phyloP scores from a whole-genome alignment of 2,113 vertebrate genomes.

The Cryptotis parvus region DNA sequence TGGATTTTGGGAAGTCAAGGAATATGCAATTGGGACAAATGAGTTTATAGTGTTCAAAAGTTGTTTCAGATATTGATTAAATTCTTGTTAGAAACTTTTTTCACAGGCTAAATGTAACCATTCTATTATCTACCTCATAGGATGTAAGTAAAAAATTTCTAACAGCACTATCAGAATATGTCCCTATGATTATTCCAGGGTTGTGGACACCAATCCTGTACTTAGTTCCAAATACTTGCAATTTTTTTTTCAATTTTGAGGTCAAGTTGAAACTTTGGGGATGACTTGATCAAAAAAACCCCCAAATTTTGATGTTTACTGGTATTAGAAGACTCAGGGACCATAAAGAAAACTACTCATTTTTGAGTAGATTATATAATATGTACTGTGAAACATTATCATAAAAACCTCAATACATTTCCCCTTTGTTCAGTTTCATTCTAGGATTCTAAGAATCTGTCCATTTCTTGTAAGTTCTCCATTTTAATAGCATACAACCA shows the following conservation, averaged over 20 bases:
- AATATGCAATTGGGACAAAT: background rate
- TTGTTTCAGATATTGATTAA: constrained; percentile 5
- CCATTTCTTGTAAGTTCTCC: no score
- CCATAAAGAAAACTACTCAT: background rate
- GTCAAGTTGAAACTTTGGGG: background rate
- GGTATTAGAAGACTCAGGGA: background rate
- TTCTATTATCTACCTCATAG: background rate
- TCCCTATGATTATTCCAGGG: background rate
- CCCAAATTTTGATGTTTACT: background rate
- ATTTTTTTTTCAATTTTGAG: background rate
- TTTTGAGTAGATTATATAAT: background rate
- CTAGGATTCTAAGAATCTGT: no score
- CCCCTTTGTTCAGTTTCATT: no score
- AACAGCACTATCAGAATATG: background rate
- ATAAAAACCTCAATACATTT: background rate
- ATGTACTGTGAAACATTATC: background rate
- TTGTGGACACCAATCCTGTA: no score
- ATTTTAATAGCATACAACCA: no score
- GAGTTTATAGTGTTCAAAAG: background rate
- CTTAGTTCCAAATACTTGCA: background rate
- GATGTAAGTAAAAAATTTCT: background rate
- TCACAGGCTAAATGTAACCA: background rate
- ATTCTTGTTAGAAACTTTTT: background rate
- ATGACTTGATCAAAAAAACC: background rate
- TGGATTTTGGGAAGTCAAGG: constrained; percentile 16